Evolutionary conservation across 2,888 invertebrate species (phyloP), one percentile per base, ranked within the genome.

Genomic region (Azorinus chamasolen): DNA sequence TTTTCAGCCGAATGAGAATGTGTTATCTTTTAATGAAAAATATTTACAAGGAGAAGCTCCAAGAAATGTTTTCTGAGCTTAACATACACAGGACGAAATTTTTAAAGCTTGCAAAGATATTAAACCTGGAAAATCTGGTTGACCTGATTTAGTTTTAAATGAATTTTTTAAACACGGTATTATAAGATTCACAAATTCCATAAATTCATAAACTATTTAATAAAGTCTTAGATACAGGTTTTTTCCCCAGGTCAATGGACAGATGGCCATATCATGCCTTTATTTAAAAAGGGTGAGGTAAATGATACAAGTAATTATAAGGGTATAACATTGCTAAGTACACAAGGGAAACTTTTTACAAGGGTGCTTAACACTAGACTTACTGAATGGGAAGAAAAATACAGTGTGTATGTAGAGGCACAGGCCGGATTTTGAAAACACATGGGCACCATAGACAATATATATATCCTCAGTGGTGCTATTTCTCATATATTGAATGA

Each of bases 81-180:
- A 32, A 61, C 32, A 12, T 22, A 8, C n/a, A 12, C 1, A 1
- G 16, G 1, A 12, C 1, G 16, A 41, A 58, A 58, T 41, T 58
- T 8, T 41, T 8, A 58, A 58, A 58, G 43, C 58, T 14, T 20
- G 39, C 1, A 58, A 41, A 24, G 41, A 58, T 14, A 41, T 58
- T 20, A 37, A n/a, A 24, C 12, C 12, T 39, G 16, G 43, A 16
- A 58, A 20, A n/a, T 32, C 25, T 14, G 22, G 37, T 1, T 48
- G 61, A 2, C 50, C 32, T 12, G 61, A 61, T n/a, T n/a, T 48
- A 37, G 12, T 50, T 48, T 37, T 61, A 50, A 61, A 61, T 37
- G 61, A 37, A 48, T 46, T 61, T 48, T 58, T 58, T 14, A 58
- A 27, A 48, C 14, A 61, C 46, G 61, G 61, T 37, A 27, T 32